Evolutionary conservation across 2,113 vertebrate species (phyloP), one percentile per base, ranked within the genome.

Genomic region (Hipposideros armiger): DNA sequence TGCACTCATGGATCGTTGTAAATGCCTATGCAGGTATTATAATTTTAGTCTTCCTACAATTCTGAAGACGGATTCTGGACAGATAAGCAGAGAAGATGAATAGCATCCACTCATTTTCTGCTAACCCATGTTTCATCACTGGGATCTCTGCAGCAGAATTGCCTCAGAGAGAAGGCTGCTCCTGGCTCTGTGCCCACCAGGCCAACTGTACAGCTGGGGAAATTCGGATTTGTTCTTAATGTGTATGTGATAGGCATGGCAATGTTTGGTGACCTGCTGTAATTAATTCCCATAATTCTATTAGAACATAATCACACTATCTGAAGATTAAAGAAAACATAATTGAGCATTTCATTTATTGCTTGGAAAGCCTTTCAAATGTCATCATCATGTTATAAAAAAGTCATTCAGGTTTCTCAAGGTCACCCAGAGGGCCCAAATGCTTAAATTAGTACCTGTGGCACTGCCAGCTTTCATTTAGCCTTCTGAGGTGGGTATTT

Each of bases 241-340:
- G 15, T 64, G 66, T 19, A 30, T 67, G 24, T 15, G 16, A 92
- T 2, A 52, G 40, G 76, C 84, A 76, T 32, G 32, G 30, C 1
- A 0, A 66, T 54, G 87, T 80, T 40, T 91, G 36, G 60, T 95
- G 92, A 82, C 87, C 80, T 78, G 58, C 66, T 15, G 62, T 90
- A 84, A 96, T 84, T 70, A 80, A 93, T 77, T 60, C 28, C 14
- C 11, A 26, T 60, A 26, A 52, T 87, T 52, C 58, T 70, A 54
- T 60, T 82, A 96, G 90, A 97, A 85, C 84, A 91, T 86, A 82
- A 92, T 78, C 90, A 87, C 80, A 88, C 20, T 96, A 88, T 50
- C 74, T 87, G 76, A 90, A 95, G 84, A 93, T 90, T 62, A 95
- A 77, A 89, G 64, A 81, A 92, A 90, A 73, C 20, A 69, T 76